phyloP scores from a whole-genome alignment of 2,888 invertebrate species.

The Eubasilissa splendida region DNA sequence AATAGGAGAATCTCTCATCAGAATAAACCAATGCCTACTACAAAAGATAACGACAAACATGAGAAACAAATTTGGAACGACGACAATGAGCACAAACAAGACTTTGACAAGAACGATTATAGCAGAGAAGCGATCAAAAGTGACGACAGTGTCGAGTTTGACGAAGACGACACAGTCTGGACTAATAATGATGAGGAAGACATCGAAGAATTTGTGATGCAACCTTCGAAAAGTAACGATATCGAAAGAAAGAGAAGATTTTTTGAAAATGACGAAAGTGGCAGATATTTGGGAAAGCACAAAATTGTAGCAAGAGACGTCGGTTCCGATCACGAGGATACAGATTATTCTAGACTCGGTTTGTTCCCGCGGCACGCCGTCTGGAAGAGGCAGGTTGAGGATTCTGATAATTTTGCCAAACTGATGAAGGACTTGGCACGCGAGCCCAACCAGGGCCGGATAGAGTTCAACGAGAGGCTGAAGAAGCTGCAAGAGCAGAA shows the following conservation, averaged over 20 bases:
- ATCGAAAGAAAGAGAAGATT: conserved; percentile 2
- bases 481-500: conserved; percentile 46
- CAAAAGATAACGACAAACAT: background rate
- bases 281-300: conserved; percentile 37
- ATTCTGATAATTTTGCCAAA: conserved; percentile 20
- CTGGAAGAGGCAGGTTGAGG: conserved; percentile 40
- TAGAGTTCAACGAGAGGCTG: conserved; percentile 37
- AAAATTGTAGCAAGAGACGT: conserved; percentile 29
- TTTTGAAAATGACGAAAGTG: background rate
- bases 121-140: conserved; percentile 18
- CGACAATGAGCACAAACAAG: conserved; percentile 17
- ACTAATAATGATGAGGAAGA: conserved; percentile 50
- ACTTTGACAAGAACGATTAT: conserved; percentile 6
- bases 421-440: conserved; percentile 22
- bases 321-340: background rate
- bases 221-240: conserved; percentile 23
- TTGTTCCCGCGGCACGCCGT: conserved; percentile 22
- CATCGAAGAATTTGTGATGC: conserved; percentile 42
- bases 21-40: conserved; percentile 40
- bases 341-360: conserved; percentile 1
- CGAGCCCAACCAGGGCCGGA: conserved; percentile 22
- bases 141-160: conserved; percentile 42
- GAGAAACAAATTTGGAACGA: conserved; percentile 40
- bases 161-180: conserved; percentile 49
- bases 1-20: conserved; percentile 55